Base-by-base conservation (phyloP, 1,140 invertebrate species). In the Drosophila repletoides region DNA sequence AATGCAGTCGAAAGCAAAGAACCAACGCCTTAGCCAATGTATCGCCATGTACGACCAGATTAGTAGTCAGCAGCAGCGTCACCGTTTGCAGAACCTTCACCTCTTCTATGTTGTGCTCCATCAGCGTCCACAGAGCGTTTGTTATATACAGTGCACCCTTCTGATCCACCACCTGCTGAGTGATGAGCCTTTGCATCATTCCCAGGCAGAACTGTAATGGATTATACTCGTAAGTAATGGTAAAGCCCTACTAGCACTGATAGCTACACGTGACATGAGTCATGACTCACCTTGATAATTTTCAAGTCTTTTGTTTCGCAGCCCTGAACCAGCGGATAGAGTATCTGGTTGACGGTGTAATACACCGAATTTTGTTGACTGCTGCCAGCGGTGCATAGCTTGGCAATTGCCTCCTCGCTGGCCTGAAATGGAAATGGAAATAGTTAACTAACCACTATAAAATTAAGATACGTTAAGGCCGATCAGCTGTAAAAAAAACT, bases 291-390 rank as follows among this genome's bases (percentile, higher is more conserved):
- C 93, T 96, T 96, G 29, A 98, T 97, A 72, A 99, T 95, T 93
- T 98, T 99, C 15, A 97, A 93, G 92, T 98, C 97, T 92, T 98
- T 99, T 14, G 97, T 98, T 89, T 99, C 98, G 93, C 98, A 99
- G 86, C 97, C 98, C 92, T 99, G 95, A 43, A 99, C 96, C 74
- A 99, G 92, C n/a, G 98, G 98, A 91, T 98, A 98, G 14, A 99
- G 92, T 76, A 99, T 96, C 91, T 99, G 95, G 91, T 96, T 97
- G n/a, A 96, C 94, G 29, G 96, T 94, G 91, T 96, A 96, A 91
- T 95, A 94, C 45, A 97, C 92, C 38, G 95, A 93, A 68, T 94
- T 94, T 86, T 96, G 94, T 60, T 95, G 93, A 88, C 95, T 95
- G 75, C 94, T 93, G 22, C 94, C 92, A 22, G 96, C 95, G 77